Conservation (phyloP, 2,888 invertebrate genomes). For the Lysandra coridon region DNA sequence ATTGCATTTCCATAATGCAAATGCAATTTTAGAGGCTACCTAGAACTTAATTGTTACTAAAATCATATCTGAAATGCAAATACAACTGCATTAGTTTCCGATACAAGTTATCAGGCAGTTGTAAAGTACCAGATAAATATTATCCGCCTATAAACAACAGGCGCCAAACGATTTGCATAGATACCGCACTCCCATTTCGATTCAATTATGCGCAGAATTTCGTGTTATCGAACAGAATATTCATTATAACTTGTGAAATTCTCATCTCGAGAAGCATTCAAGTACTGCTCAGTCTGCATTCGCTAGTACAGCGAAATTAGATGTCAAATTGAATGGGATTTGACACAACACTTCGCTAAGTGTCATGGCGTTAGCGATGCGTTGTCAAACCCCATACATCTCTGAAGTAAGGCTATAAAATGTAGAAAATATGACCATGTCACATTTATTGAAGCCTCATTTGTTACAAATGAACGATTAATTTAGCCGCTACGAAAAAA, state of each 20-base stretch:
- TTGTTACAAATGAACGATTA: too few relatives aligned
- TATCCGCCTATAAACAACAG: slow-evolving; percentile 21
- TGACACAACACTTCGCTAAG: too few relatives aligned
- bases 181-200: background rate
- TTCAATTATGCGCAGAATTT: slow-evolving; percentile 25
- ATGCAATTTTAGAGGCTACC: background rate
- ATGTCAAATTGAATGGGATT: too few relatives aligned
- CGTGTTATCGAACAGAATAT: slow-evolving; percentile 15
- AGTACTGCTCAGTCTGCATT: too few relatives aligned
- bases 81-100: slow-evolving; percentile 6
- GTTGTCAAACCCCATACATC: too few relatives aligned
- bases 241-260: slow-evolving; percentile 21
- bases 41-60: background rate
- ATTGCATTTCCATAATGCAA: too few relatives aligned
- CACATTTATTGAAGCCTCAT: too few relatives aligned
- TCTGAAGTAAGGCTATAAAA: too few relatives aligned
- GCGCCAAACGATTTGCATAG: slow-evolving; percentile 29
- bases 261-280: background rate
- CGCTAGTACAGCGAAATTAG: too few relatives aligned
- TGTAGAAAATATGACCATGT: too few relatives aligned
- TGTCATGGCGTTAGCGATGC: too few relatives aligned
- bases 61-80: background rate
- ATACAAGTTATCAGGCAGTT: slow-evolving; percentile 12
- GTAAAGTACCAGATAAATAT: slow-evolving; percentile 24
- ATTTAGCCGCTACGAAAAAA: too few relatives aligned